These are phyloP conservation scores for Drosophila nigromelanica DNA, from an alignment of 1,140 invertebrate species.

Conservation along the genomic window DNA sequence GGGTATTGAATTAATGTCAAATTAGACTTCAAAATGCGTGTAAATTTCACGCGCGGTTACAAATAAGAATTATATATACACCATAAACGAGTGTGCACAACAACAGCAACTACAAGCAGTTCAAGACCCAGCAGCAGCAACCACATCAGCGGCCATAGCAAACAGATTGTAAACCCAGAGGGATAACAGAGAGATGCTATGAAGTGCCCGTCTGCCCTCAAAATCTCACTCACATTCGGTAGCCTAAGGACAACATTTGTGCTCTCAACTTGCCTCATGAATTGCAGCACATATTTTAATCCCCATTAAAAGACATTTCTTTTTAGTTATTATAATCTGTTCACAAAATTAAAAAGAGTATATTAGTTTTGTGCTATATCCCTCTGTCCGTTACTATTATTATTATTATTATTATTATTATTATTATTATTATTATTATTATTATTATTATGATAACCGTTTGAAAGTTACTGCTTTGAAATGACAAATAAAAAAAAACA, in stretches of 20 bases:
- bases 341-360: no score
- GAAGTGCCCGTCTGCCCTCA: conserved; percentile 11
- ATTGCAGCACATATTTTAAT: conserved; percentile 11
- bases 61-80: conserved; percentile 61
- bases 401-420: no score
- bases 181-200: conserved; percentile 30
- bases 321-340: background rate
- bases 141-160: background rate
- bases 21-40: conserved; percentile 79
- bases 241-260: conserved; percentile 56
- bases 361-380: no score
- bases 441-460: no score
- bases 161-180: conserved; percentile 51
- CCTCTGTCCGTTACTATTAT: no score
- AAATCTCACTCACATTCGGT: conserved; percentile 35
- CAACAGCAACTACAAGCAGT: conserved; percentile 24
- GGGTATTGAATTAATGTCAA: conserved; percentile 76
- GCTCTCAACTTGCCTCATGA: conserved; percentile 27
- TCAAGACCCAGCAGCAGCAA: conserved; percentile 11
- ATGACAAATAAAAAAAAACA: no score
- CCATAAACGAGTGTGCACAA: conserved; percentile 34
- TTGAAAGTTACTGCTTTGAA: no score
- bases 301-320: conserved; percentile 2
- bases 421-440: no score
- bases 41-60: conserved; percentile 71